phyloP scores from a whole-genome alignment of 2,888 invertebrate species.

The Eupithecia vulgata region DNA sequence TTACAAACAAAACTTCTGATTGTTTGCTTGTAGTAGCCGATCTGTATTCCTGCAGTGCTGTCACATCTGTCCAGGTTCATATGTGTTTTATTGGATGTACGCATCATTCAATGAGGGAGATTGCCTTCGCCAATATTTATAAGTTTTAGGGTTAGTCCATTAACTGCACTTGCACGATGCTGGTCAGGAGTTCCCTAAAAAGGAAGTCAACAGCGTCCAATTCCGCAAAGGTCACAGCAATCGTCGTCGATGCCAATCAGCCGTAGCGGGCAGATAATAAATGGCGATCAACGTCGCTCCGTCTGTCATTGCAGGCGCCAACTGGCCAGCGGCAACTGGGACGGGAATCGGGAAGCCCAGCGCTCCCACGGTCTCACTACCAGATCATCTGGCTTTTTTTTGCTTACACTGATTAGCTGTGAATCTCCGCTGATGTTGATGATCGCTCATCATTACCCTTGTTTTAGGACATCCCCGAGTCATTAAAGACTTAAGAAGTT shows the following conservation, averaged over 20 bases:
- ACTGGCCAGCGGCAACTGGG: slow-evolving; percentile 50
- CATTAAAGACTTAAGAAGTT: slow-evolving; percentile 25
- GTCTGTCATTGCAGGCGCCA: slow-evolving; percentile 58
- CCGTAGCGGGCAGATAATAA: slow-evolving; percentile 48
- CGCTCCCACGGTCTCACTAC: slow-evolving; percentile 47
- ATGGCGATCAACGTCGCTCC: slow-evolving; percentile 44
- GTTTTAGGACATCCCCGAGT: slow-evolving; percentile 3
- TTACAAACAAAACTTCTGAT: not conserved
- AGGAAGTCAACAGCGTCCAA: slow-evolving; percentile 26
- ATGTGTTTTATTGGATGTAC: not conserved
- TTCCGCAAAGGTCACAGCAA: slow-evolving; percentile 29
- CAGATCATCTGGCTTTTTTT: slow-evolving; percentile 34
- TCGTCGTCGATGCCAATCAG: slow-evolving; percentile 49
- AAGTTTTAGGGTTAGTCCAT: no score
- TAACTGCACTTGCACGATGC: not conserved
- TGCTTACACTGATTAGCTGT: slow-evolving; percentile 21
- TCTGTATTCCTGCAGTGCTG: not conserved
- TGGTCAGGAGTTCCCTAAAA: slow-evolving; percentile 18
- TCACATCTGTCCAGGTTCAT: not conserved
- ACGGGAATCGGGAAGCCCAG: slow-evolving; percentile 54
- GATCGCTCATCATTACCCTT: not conserved
- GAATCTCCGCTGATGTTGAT: slow-evolving; percentile 11
- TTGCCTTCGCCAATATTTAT: not conserved
- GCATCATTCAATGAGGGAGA: not conserved
- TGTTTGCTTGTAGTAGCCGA: not conserved